Conservation (phyloP, 2,797 vertebrate species). For the Hydrocynus forskahlii region DNA sequence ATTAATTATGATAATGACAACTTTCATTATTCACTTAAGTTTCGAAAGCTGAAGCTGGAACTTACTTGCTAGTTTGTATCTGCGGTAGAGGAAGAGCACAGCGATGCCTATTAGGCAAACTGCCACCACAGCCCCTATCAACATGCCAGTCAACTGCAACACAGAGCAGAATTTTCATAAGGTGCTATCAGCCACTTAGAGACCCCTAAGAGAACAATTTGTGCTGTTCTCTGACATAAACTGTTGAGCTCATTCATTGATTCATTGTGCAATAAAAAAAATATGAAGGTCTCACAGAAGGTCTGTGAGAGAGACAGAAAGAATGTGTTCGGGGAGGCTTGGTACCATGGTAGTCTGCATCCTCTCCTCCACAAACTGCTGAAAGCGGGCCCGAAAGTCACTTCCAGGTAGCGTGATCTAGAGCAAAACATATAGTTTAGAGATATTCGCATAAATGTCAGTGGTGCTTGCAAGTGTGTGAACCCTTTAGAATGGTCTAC, state of each 20-base stretch:
- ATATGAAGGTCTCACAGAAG: too few relatives aligned
- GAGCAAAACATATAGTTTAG: conserved; percentile 44
- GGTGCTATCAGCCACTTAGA: background rate
- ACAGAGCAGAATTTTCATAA: conserved; percentile 46
- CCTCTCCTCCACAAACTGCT: conserved; percentile 85
- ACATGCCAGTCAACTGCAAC: conserved; percentile 85
- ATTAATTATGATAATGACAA: too few relatives aligned
- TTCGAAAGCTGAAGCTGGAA: conserved; percentile 47
- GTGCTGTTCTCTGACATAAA: background rate
- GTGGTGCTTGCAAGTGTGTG: too few relatives aligned
- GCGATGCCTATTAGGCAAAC: conserved; percentile 81
- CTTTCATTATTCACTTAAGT: too few relatives aligned
- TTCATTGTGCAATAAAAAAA: background rate
- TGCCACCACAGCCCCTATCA: conserved; percentile 83
- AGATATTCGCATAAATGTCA: background rate
- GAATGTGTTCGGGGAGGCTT: background rate
- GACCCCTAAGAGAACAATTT: background rate
- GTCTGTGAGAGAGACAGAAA: background rate
- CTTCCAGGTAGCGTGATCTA: conserved; percentile 71
- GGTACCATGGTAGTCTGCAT: conserved; percentile 92
- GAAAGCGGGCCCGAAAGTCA: conserved; percentile 74
- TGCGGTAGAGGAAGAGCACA: conserved; percentile 85
- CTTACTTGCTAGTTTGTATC: conserved; percentile 83
- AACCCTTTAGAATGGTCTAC: too few relatives aligned
- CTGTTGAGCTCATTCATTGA: background rate